Conservation (phyloP, 2,888 invertebrate species). For the Lydus trimaculatus region DNA sequence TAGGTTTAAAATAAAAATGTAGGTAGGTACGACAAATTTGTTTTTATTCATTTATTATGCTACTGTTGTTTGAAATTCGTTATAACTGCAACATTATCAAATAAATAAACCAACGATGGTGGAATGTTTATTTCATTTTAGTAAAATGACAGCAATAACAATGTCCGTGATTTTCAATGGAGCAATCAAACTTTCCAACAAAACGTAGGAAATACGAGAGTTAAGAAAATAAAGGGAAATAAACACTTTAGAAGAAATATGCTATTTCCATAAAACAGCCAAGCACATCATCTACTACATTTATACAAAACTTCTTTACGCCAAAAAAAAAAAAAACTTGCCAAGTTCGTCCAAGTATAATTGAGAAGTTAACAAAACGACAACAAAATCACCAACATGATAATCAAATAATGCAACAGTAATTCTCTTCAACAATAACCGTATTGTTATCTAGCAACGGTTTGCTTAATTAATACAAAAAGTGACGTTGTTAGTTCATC, state of each 20-base stretch:
- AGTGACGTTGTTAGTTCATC: background rate
- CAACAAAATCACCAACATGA: too few relatives aligned
- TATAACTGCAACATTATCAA: background rate
- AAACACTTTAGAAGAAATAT: slow-evolving; percentile 35
- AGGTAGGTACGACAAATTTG: too few relatives aligned
- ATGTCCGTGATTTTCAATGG: slow-evolving; percentile 33
- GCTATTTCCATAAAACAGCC: slow-evolving; percentile 37
- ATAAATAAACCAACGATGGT: background rate
- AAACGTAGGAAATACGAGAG: slow-evolving; percentile 20
- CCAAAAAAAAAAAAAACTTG: too few relatives aligned
- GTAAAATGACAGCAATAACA: slow-evolving; percentile 20
- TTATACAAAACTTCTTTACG: background rate
- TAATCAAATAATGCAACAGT: background rate
- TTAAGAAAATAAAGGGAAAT: slow-evolving; percentile 26
- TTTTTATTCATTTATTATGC: background rate
- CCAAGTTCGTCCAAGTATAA: too few relatives aligned
- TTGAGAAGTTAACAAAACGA: too few relatives aligned
- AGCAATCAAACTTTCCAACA: slow-evolving; percentile 24
- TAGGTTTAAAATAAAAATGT: too few relatives aligned
- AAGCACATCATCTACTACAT: slow-evolving; percentile 8
- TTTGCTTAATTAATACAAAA: background rate
- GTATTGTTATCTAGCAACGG: background rate
- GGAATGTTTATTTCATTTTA: background rate
- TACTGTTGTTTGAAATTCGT: background rate
- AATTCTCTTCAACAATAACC: too few relatives aligned